phyloP scores from a whole-genome alignment of 1,140 invertebrate species.

The Caenorhabditis brenneri region DNA sequence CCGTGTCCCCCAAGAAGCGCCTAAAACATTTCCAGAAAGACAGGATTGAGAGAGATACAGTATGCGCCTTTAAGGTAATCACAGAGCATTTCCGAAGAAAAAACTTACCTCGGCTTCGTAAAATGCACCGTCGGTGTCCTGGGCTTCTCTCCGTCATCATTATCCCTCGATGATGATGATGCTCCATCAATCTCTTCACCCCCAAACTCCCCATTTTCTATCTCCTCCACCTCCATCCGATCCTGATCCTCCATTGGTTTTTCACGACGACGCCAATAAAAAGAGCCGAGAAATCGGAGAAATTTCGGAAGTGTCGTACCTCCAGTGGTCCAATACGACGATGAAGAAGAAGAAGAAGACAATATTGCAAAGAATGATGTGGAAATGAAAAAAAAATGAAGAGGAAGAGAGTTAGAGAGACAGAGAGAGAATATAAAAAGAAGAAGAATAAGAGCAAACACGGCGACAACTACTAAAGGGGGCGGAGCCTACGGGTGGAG shows the following conservation, averaged over 20 bases:
- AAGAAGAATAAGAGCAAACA: slow-evolving; percentile 9
- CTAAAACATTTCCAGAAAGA: too few species aligned
- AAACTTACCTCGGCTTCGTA: background rate
- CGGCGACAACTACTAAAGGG: background rate
- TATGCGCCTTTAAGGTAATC: too few species aligned
- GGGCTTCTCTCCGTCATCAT: background rate
- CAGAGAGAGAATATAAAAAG: too few species aligned
- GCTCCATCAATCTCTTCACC: background rate
- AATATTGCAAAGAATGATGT: background rate
- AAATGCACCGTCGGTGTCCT: background rate
- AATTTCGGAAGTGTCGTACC: slow-evolving; percentile 14
- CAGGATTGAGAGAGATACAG: too few species aligned
- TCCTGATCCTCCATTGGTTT: too few species aligned
- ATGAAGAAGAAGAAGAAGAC: background rate
- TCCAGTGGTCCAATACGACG: slow-evolving; percentile 1
- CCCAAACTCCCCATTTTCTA: background rate
- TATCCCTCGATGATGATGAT: too few species aligned
- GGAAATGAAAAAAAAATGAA: background rate
- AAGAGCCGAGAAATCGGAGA: background rate
- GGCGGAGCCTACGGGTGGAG: background rate
- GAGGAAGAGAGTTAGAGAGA: background rate
- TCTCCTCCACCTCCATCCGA: background rate
- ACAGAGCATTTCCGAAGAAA: too few species aligned
- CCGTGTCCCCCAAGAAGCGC: too few species aligned
- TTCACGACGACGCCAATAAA: too few species aligned